Conservation (phyloP, 2,797 vertebrate genomes). For the Lophotriccus pileatus region DNA sequence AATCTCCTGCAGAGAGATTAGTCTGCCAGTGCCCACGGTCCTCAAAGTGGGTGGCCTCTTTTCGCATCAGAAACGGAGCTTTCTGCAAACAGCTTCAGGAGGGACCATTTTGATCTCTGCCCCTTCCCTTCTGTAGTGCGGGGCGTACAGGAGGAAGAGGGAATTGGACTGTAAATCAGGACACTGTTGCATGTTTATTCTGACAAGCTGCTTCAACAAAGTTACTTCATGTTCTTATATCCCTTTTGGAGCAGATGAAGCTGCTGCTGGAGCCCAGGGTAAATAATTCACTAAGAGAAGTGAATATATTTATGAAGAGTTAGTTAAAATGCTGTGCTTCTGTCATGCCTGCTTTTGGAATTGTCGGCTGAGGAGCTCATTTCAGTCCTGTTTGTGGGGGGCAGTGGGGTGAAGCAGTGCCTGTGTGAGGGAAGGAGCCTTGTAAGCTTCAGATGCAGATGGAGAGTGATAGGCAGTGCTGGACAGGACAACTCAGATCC, state of each 20-base stretch:
- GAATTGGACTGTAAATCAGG: conserved; percentile 18
- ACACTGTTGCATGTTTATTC: not conserved
- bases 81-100: not conserved
- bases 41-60: not conserved
- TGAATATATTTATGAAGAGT: conserved; percentile 48
- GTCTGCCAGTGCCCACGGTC: not conserved
- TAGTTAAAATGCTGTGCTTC: conserved; percentile 32
- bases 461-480: not conserved
- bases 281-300: conserved; percentile 35
- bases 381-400: conserved; percentile 7
- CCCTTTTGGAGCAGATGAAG: not conserved
- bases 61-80: not conserved
- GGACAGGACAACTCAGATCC: not conserved
- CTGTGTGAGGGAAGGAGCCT: not conserved
- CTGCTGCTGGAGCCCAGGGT: conserved; percentile 24
- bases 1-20: conserved; percentile 4
- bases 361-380: conserved; percentile 26
- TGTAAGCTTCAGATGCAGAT: not conserved
- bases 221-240: not conserved
- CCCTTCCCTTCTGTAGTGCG: not conserved
- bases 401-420: conserved; percentile 19
- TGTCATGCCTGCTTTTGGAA: conserved; percentile 35
- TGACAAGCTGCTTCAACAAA: not conserved
- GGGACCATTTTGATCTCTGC: not conserved
- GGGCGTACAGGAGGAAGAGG: not conserved